phyloP scores from a whole-genome alignment of 2,113 vertebrate species.

The Labeo catla region DNA sequence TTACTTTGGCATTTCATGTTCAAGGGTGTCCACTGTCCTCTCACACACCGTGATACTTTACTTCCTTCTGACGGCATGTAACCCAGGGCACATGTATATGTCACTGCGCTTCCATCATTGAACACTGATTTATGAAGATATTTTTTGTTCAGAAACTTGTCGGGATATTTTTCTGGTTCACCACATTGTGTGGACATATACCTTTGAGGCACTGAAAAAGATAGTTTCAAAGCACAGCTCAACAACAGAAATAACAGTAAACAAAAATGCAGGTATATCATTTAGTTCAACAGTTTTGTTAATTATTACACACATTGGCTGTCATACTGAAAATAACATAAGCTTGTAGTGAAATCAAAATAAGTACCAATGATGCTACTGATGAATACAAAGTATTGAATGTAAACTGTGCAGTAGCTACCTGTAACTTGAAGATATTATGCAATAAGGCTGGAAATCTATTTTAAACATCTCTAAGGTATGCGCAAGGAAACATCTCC shows the following conservation, averaged over 20 bases:
- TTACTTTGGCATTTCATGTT: slow-evolving; percentile 66
- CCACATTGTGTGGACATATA: neutral
- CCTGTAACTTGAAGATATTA: neutral
- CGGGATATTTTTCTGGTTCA: neutral
- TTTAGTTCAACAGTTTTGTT: neutral
- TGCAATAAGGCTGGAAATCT: neutral
- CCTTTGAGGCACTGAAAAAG: neutral
- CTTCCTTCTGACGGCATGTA: slow-evolving; percentile 14
- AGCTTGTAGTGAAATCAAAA: neutral
- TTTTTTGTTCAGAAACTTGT: neutral
- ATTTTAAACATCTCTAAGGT: neutral
- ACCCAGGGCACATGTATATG: slow-evolving; percentile 54
- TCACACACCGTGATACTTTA: slow-evolving; percentile 11
- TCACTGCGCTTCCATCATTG: slow-evolving; percentile 30
- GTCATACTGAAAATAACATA: neutral
- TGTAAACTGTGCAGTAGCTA: neutral
- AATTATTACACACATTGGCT: neutral
- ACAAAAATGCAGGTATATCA: neutral
- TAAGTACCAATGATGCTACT: neutral
- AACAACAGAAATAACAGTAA: neutral
- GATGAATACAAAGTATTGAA: neutral
- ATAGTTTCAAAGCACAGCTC: neutral
- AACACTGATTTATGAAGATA: neutral
- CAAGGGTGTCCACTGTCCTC: slow-evolving; percentile 62
- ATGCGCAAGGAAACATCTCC: neutral